Evolutionary conservation across 1,140 invertebrate species (phyloP).

Genomic region (Cryptotermes secundus): DNA sequence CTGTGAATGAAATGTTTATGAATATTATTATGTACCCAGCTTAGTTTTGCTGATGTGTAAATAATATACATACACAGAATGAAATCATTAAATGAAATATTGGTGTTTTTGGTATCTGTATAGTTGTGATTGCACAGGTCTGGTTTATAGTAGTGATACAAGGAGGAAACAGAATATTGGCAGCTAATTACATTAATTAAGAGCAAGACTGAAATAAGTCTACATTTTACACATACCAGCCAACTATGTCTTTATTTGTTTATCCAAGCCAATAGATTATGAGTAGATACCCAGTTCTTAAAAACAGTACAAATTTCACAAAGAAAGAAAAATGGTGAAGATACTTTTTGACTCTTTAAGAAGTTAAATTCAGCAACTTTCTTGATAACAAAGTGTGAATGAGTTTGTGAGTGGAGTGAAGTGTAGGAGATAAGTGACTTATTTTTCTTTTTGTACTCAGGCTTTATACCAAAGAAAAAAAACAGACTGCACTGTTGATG

Average conservation of each 20-base stretch:
- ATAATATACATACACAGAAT: conserved; percentile 32
- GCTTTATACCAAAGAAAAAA: conserved; percentile 29
- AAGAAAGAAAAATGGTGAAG: neutral
- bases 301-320: conserved; percentile 29
- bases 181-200: conserved; percentile 19
- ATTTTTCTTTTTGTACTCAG: conserved; percentile 20
- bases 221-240: conserved; percentile 6
- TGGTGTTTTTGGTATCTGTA: conserved; percentile 16
- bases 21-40: conserved; percentile 24
- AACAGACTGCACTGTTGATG: neutral
- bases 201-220: conserved; percentile 27
- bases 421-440: neutral
- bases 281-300: neutral
- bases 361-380: conserved; percentile 16
- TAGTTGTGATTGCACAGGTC: conserved; percentile 4
- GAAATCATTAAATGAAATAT: conserved; percentile 23
- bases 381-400: neutral
- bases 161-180: conserved; percentile 4
- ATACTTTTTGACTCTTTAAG: neutral
- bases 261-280: neutral
- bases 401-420: neutral
- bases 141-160: neutral
- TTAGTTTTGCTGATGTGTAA: conserved; percentile 32
- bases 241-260: neutral
- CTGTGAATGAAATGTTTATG: conserved; percentile 9